Percentiles rank a stretch among this genome's conserved stretches.
These are phyloP conservation scores for Lucifuga dentata DNA, from an alignment of 2,113 vertebrate genomes.

Conservation along the genomic window DNA sequence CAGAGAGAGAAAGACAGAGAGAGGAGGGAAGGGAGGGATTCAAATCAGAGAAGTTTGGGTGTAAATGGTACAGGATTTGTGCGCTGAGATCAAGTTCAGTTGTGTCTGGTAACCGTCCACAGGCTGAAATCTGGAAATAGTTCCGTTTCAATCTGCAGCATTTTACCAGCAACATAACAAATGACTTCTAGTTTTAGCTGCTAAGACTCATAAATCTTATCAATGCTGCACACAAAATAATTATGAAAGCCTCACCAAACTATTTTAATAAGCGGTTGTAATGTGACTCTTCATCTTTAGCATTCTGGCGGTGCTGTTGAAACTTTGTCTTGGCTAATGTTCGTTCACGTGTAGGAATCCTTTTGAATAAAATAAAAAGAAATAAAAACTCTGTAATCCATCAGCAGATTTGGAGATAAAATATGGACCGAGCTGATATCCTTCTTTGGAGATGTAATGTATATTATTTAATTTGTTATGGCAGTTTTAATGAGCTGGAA, in stretches of 20 bases:
- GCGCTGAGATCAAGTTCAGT: neutral
- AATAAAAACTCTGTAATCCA: neutral
- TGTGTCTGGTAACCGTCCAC: constrained; percentile 1
- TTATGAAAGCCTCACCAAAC: neutral
- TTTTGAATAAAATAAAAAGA: no score
- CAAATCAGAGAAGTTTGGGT: neutral
- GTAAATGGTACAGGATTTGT: neutral
- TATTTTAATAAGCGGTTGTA: constrained; percentile 5
- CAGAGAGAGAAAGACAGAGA: neutral
- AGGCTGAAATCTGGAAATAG: neutral
- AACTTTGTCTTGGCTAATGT: no score
- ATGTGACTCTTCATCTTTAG: no score
- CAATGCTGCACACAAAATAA: neutral
- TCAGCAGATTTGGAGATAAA: neutral
- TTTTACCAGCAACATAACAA: neutral
- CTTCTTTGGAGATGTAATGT: no score
- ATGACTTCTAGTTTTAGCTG: constrained; percentile 1
- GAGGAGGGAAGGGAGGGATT: constrained; percentile 4
- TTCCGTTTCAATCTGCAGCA: no score
- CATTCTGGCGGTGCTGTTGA: no score
- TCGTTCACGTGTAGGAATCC: no score
- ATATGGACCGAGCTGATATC: neutral
- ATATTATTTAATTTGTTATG: no score
- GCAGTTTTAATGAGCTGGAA: no score
- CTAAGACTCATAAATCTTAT: neutral